Conservation (phyloP, 2,797 vertebrate genomes). For the Sebastes paucispinis region DNA sequence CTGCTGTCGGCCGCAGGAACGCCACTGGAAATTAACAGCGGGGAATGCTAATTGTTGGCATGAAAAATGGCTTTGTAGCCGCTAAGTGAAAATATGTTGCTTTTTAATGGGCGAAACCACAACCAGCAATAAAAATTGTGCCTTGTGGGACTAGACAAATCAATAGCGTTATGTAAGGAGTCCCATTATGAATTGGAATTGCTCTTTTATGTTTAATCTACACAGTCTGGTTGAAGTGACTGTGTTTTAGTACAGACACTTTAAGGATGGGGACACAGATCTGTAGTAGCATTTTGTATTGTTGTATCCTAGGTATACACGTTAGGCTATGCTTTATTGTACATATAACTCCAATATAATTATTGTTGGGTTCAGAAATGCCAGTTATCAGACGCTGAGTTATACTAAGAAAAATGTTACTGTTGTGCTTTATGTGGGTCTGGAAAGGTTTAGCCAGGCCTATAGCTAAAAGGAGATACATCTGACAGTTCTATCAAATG, state of each 20-base stretch:
- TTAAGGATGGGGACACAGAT: background rate
- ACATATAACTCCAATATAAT: background rate
- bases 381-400: background rate
- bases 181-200: slow-evolving; percentile 33
- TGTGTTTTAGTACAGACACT: background rate
- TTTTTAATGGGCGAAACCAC: slow-evolving; percentile 47
- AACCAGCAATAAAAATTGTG: slow-evolving; percentile 25
- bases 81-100: slow-evolving; percentile 46
- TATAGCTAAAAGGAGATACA: background rate
- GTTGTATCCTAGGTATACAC: background rate
- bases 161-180: slow-evolving; percentile 34
- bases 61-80: slow-evolving; percentile 55
- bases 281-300: background rate
- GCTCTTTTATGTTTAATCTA: slow-evolving; percentile 37
- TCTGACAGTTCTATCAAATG: slow-evolving; percentile 31
- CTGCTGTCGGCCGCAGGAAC: slow-evolving; percentile 34
- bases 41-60: slow-evolving; percentile 41
- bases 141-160: slow-evolving; percentile 37
- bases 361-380: background rate
- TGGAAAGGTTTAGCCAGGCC: background rate
- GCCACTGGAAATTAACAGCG: slow-evolving; percentile 41
- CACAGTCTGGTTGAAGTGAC: slow-evolving; percentile 20
- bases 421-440: background rate
- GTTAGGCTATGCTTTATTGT: background rate
- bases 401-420: background rate